Evolutionary conservation across 2,888 invertebrate species (phyloP), one percentile per base, ranked within the genome.

Genomic region (Drosophila anomelani): DNA sequence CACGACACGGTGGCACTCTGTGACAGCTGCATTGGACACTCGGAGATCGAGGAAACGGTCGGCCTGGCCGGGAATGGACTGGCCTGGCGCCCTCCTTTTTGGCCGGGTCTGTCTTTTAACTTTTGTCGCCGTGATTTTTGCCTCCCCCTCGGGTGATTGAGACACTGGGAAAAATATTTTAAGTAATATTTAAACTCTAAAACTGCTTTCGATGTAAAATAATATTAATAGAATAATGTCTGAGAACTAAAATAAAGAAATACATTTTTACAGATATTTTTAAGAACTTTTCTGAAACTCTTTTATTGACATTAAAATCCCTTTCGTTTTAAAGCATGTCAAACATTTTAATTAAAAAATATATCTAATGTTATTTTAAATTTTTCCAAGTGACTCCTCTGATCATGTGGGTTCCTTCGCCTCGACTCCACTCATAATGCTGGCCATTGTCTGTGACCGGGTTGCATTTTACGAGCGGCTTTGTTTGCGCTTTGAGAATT

Each of bases 401-500:
- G 63, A 49, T 53, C 76, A 83, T 79, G 64, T 85, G 84, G 80
- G 54, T 68, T 72, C 72, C 56, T 58, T 73, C 54, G 67, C 71
- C 61, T 60, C 58, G 43, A 51, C 49, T 61, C 58, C 51, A 66
- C 67, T 84, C 84, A 82, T 82, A 80, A 80, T 85, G 77, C 56
- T 23, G 70, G 56, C 71, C 76, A 85, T 88, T 88, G 84, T 88
- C 85, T 86, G 86, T 15, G 57, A 46, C 53, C 54, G 61, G 75
- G 70, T 66, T 75, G 67, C 74, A 73, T 88, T 84, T 81, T 84
- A 84, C 63, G 81, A 84, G 88, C 83, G 79, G 73, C 81, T 88
- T 85, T 88, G 80, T 86, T 86, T 86, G 87, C 85, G 82, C 87
- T 88, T 85, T 85, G 75, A 75, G 82, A 86, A 81, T 87, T 86